Conservation (phyloP, 1,140 invertebrate species). For the Eriocheir sinensis region DNA sequence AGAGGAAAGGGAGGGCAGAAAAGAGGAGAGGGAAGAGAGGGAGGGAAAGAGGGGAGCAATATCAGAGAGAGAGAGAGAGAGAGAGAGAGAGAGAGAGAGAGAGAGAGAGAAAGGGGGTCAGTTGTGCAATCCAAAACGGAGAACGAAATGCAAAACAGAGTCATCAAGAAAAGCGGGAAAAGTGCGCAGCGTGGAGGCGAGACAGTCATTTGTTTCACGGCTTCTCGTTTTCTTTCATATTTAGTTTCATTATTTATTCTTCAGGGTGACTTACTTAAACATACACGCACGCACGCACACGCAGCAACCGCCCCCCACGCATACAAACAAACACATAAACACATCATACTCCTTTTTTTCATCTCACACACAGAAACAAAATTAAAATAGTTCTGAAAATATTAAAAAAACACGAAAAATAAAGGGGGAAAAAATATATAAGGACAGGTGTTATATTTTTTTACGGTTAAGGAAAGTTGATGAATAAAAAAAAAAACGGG, state of each 20-base stretch:
- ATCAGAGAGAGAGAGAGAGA: constrained; percentile 30
- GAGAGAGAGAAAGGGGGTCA: background rate
- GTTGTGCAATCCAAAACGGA: background rate
- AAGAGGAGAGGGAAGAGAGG: background rate
- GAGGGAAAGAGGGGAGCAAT: too few species aligned
- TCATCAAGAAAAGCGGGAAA: background rate
- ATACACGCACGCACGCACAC: too few species aligned
- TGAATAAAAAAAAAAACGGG: too few species aligned
- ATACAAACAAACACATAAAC: background rate
- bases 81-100: constrained; percentile 42
- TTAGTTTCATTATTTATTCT: background rate
- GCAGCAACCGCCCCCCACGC: background rate
- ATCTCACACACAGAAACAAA: too few species aligned
- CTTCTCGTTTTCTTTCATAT: background rate
- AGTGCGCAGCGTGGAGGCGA: background rate
- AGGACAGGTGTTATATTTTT: too few species aligned
- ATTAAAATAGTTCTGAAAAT: too few species aligned
- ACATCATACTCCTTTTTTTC: background rate
- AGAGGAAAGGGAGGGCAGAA: too few species aligned
- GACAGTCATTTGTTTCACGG: background rate
- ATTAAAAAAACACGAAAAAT: too few species aligned
- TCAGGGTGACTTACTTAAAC: background rate
- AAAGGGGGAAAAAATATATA: too few species aligned
- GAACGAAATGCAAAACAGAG: background rate
- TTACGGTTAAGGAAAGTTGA: too few species aligned